Percentiles rank a stretch among this genome's conserved stretches.
These are phyloP conservation scores for Formica aserva DNA, from an alignment of 2,888 invertebrate genomes.

Conservation along the genomic window DNA sequence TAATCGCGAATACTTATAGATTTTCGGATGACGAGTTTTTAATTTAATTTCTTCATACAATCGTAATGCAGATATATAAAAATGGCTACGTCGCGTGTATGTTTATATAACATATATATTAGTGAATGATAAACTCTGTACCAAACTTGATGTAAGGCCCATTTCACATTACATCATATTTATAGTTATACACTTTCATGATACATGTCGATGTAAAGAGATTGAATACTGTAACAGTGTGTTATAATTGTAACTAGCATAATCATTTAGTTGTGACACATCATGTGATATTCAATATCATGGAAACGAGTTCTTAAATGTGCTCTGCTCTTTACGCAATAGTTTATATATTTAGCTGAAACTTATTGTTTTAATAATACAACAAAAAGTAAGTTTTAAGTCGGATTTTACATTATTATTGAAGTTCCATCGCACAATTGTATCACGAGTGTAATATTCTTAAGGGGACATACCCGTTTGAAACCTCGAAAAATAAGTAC, in stretches of 20 bases:
- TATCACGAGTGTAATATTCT: constrained; percentile 11
- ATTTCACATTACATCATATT: constrained; percentile 17
- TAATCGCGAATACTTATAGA: background rate
- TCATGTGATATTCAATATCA: constrained; percentile 3
- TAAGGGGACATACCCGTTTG: background rate
- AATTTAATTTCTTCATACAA: background rate
- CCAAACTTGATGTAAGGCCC: background rate
- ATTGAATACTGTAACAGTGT: constrained; percentile 24
- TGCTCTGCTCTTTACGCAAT: constrained; percentile 2
- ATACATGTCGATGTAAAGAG: background rate
- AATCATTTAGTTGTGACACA: background rate
- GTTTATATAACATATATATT: background rate
- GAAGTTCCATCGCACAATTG: constrained; percentile 9
- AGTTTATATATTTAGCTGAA: background rate
- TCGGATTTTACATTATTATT: constrained; percentile 18
- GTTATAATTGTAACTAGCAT: background rate
- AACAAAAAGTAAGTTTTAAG: background rate
- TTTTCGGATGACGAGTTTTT: background rate
- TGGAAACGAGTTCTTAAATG: constrained; percentile 1
- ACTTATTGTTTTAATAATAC: constrained; percentile 1
- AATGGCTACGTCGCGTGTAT: background rate
- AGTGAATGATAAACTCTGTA: constrained; percentile 15
- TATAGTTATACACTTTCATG: constrained; percentile 8
- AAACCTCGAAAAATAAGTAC: too few relatives aligned
- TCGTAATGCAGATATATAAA: background rate